Conservation (phyloP, 2,888 invertebrate genomes). For the Conchocele bisecta region DNA sequence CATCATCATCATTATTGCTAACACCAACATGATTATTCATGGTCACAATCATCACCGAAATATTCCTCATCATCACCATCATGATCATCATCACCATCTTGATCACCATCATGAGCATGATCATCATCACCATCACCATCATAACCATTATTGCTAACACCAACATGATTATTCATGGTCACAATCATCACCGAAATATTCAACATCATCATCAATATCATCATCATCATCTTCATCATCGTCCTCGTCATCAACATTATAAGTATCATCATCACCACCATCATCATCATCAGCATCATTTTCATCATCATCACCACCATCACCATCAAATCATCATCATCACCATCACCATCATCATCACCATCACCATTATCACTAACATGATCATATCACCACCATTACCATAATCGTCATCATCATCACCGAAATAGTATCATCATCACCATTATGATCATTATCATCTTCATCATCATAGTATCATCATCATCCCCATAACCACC, state of each 20-base stretch:
- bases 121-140: background rate
- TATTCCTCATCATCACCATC: constrained; percentile 5
- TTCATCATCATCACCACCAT: constrained; percentile 87
- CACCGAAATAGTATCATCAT: background rate
- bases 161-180: no score
- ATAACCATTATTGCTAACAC: no score
- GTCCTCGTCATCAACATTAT: constrained; percentile 29
- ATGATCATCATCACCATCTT: background rate
- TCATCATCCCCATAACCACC: background rate
- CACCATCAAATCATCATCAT: constrained; percentile 16
- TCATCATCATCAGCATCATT: constrained; percentile 27
- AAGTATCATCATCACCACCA: constrained; percentile 29
- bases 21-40: constrained; percentile 7
- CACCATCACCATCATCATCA: constrained; percentile 12
- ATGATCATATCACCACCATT: background rate
- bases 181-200: no score
- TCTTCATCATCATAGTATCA: background rate
- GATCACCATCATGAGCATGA: background rate
- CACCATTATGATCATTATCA: background rate
- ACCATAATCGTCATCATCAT: background rate
- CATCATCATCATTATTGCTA: constrained; percentile 85
- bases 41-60: constrained; percentile 12
- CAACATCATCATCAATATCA: background rate
- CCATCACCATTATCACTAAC: constrained; percentile 11
- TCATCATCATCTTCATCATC: constrained; percentile 9